phyloP scores from a whole-genome alignment of 2,113 vertebrate species.

The Protomyctophum bolini region DNA sequence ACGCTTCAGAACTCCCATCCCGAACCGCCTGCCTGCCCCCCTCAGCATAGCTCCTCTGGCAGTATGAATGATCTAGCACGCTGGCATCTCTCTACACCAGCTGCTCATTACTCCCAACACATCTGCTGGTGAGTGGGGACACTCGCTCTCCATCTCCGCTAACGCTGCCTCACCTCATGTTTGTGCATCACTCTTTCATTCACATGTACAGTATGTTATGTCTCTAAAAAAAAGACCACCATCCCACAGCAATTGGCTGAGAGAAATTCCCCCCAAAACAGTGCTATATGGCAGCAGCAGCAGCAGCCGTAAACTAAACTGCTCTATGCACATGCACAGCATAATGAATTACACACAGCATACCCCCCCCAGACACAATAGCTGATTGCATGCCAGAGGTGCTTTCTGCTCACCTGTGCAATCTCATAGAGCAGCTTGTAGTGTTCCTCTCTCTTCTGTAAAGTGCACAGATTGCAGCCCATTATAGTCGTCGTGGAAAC shows the following conservation, averaged over 20 bases:
- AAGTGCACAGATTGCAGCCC: slow-evolving; percentile 99
- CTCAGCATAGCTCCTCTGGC: slow-evolving; percentile 47
- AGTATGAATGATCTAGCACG: slow-evolving; percentile 56
- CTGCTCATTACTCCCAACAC: slow-evolving; percentile 59
- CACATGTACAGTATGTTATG: slow-evolving; percentile 12
- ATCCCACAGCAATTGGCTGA: not conserved
- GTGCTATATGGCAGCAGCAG: not conserved
- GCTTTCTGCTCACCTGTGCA: slow-evolving; percentile 90
- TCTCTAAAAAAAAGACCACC: slow-evolving; percentile 8
- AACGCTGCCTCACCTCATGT: slow-evolving; percentile 38
- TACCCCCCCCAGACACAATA: slow-evolving; percentile 12
- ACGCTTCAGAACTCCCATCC: not conserved
- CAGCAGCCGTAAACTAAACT: slow-evolving; percentile 14
- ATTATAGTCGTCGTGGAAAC: slow-evolving; percentile 88
- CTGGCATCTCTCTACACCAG: slow-evolving; percentile 41
- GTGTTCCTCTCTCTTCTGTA: slow-evolving; percentile 99
- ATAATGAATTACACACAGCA: slow-evolving; percentile 33
- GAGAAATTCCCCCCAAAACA: slow-evolving; percentile 9
- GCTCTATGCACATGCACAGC: slow-evolving; percentile 27
- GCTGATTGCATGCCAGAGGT: slow-evolving; percentile 15
- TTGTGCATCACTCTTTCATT: slow-evolving; percentile 21
- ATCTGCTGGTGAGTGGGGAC: slow-evolving; percentile 41
- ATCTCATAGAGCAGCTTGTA: slow-evolving; percentile 99
- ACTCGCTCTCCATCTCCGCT: slow-evolving; percentile 6
- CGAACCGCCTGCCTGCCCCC: slow-evolving; percentile 19